These are phyloP conservation scores for Pyrrhosoma nymphula DNA, from an alignment of 2,888 invertebrate species.

Conservation along the genomic window DNA sequence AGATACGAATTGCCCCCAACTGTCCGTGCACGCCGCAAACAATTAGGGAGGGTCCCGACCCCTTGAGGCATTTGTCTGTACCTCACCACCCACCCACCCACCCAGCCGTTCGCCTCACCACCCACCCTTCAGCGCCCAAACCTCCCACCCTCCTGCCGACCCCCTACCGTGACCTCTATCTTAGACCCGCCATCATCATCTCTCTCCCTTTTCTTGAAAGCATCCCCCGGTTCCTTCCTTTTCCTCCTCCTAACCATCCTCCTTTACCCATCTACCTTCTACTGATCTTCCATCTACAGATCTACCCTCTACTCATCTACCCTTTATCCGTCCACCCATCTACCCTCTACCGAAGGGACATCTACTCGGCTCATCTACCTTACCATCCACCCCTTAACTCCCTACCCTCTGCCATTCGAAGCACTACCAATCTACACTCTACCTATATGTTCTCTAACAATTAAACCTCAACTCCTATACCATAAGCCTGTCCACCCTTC, in stretches of 20 bases:
- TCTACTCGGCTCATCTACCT: too few relatives aligned
- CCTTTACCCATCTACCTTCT: background rate
- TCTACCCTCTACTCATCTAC: background rate
- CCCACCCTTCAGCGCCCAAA: background rate
- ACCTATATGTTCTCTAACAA: too few relatives aligned
- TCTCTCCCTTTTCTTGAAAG: background rate
- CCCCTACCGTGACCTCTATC: conserved; percentile 28
- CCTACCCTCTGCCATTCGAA: too few relatives aligned
- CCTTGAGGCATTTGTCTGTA: conserved; percentile 61
- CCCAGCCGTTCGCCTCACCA: background rate
- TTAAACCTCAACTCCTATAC: too few relatives aligned
- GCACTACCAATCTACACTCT: too few relatives aligned
- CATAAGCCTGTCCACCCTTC: too few relatives aligned
- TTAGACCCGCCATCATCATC: conserved; percentile 44
- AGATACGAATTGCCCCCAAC: conserved; percentile 67
- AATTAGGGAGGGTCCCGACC: conserved; percentile 67
- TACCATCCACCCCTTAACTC: too few relatives aligned
- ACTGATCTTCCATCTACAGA: background rate
- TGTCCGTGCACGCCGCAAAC: conserved; percentile 64
- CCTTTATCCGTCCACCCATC: background rate
- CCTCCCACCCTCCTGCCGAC: conserved; percentile 3
- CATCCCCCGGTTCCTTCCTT: background rate
- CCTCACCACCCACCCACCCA: background rate
- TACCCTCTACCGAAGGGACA: too few relatives aligned
- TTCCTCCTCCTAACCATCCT: background rate